Percentiles rank a stretch among this genome's conserved stretches.
These are phyloP conservation scores for Coecobrya sp. DNA, from an alignment of 2,888 invertebrate genomes.

Conservation along the genomic window DNA sequence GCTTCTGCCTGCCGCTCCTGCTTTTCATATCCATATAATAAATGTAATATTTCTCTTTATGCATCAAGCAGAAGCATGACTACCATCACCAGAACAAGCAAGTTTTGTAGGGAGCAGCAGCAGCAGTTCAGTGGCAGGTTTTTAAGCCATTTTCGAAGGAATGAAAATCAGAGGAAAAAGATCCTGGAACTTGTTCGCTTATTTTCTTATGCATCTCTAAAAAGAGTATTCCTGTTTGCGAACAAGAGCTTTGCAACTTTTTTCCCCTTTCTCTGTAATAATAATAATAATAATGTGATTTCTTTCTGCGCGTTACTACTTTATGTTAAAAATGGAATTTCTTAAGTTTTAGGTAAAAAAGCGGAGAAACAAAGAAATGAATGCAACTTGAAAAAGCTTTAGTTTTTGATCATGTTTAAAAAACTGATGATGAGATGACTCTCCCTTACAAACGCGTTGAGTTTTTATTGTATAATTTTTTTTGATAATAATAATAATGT, in stretches of 20 bases:
- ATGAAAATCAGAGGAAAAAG: constrained; percentile 44
- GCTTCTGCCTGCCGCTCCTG: constrained; percentile 65
- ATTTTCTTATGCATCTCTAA: constrained; percentile 50
- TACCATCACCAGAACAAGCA: constrained; percentile 47
- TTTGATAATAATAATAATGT: too few relatives aligned
- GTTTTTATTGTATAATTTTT: too few relatives aligned
- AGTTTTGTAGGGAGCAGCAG: constrained; percentile 32
- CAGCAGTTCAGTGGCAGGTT: constrained; percentile 29
- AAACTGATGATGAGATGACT: too few relatives aligned
- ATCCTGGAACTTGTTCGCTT: constrained; percentile 69
- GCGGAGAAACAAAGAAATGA: not conserved
- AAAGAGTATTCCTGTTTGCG: constrained; percentile 56
- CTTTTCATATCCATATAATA: constrained; percentile 37
- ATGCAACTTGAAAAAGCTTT: not conserved
- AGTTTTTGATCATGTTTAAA: not conserved
- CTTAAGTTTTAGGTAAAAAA: constrained; percentile 5
- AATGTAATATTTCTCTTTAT: constrained; percentile 32
- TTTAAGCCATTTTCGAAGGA: constrained; percentile 28
- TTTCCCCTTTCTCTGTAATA: not conserved
- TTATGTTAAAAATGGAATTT: not conserved
- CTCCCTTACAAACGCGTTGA: too few relatives aligned
- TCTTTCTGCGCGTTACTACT: not conserved
- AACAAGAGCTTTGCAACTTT: constrained; percentile 59
- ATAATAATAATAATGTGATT: constrained; percentile 9
- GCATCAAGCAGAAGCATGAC: not conserved